phyloP scores from a whole-genome alignment of 1,140 invertebrate species.

The Oscheius sp. region DNA sequence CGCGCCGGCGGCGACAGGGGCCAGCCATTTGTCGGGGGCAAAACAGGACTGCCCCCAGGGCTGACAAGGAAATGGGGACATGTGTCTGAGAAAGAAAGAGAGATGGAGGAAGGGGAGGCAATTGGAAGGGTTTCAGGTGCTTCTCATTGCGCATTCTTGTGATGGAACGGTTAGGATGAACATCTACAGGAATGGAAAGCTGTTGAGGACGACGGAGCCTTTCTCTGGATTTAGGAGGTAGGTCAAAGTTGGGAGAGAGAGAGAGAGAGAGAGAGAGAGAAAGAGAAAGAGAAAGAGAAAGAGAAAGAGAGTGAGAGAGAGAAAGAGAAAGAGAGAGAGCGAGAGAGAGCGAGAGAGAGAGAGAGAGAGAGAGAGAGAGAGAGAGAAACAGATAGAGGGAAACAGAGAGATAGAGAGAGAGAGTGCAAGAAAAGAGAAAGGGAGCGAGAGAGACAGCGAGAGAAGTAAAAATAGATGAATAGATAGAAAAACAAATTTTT shows the following conservation, averaged over 20 bases:
- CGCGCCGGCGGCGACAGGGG: background rate
- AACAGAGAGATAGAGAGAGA: too few species aligned
- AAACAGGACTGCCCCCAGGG: too few species aligned
- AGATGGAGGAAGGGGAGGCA: background rate
- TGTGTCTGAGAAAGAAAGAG: background rate
- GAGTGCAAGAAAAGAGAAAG: too few species aligned
- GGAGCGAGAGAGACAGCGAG: too few species aligned
- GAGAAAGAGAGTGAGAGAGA: background rate
- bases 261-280: background rate
- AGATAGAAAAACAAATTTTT: too few species aligned
- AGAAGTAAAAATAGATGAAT: too few species aligned
- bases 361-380: too few species aligned
- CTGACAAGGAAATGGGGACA: background rate
- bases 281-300: background rate
- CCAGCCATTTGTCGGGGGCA: too few species aligned
- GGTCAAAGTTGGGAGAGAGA: too few species aligned
- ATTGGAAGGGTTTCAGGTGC: slow-evolving; percentile 22
- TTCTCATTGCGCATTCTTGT: slow-evolving; percentile 47
- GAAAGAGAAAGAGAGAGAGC: background rate
- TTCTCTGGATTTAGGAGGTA: slow-evolving; percentile 45
- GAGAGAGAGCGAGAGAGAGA: too few species aligned
- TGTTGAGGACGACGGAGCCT: slow-evolving; percentile 40
- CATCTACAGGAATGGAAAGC: slow-evolving; percentile 40
- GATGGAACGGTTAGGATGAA: slow-evolving; percentile 41
- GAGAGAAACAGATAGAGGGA: too few species aligned